Conservation (phyloP, 2,797 vertebrate species). For the Gymnocypris eckloni region DNA sequence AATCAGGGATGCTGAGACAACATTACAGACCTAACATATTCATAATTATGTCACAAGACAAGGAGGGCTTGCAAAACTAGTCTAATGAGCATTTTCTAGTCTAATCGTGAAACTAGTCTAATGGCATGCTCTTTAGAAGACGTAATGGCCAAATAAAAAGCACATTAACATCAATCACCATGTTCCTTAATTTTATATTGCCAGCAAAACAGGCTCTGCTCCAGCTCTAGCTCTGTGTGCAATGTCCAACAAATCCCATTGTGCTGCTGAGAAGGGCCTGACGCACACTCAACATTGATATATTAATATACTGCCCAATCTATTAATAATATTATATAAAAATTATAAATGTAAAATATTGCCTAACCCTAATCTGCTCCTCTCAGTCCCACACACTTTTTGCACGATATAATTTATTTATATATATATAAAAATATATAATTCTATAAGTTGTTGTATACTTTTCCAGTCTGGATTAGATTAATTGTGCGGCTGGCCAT, state of each 20-base stretch:
- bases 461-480: too few species aligned
- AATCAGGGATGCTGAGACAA: background rate
- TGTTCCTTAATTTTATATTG: conserved; percentile 25
- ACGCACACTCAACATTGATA: background rate
- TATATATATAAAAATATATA: too few species aligned
- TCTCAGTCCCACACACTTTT: background rate
- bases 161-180: conserved; percentile 32
- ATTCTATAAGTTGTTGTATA: too few species aligned
- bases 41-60: background rate
- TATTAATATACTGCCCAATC: background rate
- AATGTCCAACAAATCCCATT: background rate
- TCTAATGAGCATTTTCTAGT: conserved; percentile 17
- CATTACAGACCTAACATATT: too few species aligned
- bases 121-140: conserved; percentile 33
- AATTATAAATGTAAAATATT: background rate
- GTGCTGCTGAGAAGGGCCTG: background rate
- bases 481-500: too few species aligned
- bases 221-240: background rate
- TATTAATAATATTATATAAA: background rate
- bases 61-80: background rate
- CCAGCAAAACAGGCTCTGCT: conserved; percentile 4
- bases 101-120: conserved; percentile 12
- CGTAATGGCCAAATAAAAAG: conserved; percentile 31
- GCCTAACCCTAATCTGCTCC: background rate
- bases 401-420: too few species aligned